Conservation (phyloP, 2,888 invertebrate genomes). For the Epinotia bilunana region DNA sequence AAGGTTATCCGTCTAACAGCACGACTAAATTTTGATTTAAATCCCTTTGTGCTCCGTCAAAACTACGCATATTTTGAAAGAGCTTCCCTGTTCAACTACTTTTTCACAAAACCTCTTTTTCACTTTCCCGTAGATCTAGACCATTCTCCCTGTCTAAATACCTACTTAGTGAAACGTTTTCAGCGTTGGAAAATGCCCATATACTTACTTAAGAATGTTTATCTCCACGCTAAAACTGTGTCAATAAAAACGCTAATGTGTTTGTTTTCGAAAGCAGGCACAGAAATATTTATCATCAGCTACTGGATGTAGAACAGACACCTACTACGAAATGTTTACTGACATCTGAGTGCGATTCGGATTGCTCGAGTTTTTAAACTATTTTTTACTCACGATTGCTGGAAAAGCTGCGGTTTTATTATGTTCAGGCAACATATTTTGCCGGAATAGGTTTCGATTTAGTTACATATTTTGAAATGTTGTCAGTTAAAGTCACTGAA, state of each 20-base stretch:
- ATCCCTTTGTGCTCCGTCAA: too few species aligned
- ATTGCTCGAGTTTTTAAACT: neutral
- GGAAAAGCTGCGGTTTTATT: too few species aligned
- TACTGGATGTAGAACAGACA: neutral
- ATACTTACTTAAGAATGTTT: neutral
- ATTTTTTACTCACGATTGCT: neutral
- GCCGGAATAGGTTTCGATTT: too few species aligned
- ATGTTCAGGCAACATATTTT: too few species aligned
- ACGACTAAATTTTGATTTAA: too few species aligned
- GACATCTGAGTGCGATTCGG: neutral
- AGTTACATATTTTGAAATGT: too few species aligned
- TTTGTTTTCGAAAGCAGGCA: conserved; percentile 1
- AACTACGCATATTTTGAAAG: too few species aligned
- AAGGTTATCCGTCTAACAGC: too few species aligned
- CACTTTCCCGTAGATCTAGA: neutral
- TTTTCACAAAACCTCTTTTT: too few species aligned
- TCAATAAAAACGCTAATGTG: conserved; percentile 24
- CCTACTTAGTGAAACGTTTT: neutral
- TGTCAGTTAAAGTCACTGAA: too few species aligned
- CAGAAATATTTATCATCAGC: neutral
- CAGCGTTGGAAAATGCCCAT: conserved; percentile 14
- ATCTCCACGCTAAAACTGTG: conserved; percentile 3
- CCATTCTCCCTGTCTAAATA: neutral
- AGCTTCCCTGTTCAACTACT: too few species aligned
- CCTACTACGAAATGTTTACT: neutral